Conservation (phyloP, 2,797 vertebrate genomes). For the Sternotherus odoratus region DNA sequence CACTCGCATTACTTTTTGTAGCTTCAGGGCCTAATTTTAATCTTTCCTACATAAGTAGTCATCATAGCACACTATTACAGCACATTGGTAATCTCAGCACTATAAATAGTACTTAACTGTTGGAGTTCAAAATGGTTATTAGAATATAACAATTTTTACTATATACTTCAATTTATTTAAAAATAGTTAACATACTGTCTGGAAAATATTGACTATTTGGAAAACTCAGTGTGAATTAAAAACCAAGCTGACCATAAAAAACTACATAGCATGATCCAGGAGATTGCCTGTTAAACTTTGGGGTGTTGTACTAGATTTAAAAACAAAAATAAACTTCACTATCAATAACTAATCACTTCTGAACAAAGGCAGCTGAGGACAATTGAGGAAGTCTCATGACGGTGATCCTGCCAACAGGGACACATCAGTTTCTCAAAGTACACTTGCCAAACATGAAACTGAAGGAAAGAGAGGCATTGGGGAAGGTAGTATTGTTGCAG, state of each 20-base stretch:
- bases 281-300: not conserved
- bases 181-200: not conserved
- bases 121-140: not conserved
- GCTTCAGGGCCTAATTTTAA: not conserved
- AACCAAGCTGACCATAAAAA: not conserved
- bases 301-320: not conserved
- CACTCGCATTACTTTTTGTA: not conserved
- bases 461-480: too few relatives aligned
- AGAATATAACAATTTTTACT: not conserved
- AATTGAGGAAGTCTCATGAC: not conserved
- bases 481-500: too few relatives aligned
- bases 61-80: not conserved
- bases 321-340: rapidly evolving
- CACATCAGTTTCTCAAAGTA: not conserved
- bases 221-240: not conserved
- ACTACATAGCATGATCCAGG: not conserved
- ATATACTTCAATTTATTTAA: not conserved
- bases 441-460: not conserved
- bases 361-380: not conserved
- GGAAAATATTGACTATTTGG: too few relatives aligned
- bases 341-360: not conserved
- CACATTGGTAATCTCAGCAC: not conserved
- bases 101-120: not conserved
- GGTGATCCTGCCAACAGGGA: not conserved
- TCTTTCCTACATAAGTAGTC: not conserved